A percentile compares a stretch with the other conserved stretches of the same genome.
phyloP scores from a whole-genome alignment of 2,797 vertebrate species.

The Manis javanica region DNA sequence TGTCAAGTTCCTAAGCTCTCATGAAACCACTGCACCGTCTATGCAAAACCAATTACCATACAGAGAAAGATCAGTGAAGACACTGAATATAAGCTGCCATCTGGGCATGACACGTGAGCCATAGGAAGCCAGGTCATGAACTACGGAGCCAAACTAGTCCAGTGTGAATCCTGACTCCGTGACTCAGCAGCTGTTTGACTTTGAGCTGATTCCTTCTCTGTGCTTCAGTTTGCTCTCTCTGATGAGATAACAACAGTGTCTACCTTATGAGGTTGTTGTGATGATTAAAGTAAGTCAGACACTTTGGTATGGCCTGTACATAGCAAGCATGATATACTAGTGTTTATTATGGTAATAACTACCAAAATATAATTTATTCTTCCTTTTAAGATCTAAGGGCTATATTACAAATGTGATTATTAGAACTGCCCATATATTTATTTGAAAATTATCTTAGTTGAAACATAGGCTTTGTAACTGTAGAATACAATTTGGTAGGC shows the following conservation, averaged over 20 bases:
- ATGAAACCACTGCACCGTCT: background rate
- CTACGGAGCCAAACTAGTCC: background rate
- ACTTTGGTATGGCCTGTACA: background rate
- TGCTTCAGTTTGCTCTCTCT: background rate
- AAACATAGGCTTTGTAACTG: background rate
- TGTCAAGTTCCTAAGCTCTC: background rate
- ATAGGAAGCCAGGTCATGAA: no score
- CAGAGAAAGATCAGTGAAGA: background rate
- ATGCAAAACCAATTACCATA: background rate
- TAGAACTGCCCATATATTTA: background rate
- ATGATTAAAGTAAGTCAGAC: background rate
- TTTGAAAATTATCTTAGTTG: background rate
- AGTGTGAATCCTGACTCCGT: background rate
- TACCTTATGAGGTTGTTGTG: background rate
- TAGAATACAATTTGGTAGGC: background rate
- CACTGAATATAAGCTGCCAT: background rate
- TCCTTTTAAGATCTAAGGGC: background rate
- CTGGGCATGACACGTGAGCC: background rate
- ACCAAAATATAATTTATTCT: background rate
- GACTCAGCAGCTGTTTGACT: background rate
- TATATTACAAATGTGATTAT: background rate
- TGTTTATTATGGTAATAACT: slow-evolving; percentile 23
- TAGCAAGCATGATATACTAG: background rate
- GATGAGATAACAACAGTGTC: background rate
- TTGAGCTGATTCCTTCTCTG: background rate